Evolutionary conservation across 2,888 invertebrate species (phyloP).

Genomic region (Hydriomena furcata): DNA sequence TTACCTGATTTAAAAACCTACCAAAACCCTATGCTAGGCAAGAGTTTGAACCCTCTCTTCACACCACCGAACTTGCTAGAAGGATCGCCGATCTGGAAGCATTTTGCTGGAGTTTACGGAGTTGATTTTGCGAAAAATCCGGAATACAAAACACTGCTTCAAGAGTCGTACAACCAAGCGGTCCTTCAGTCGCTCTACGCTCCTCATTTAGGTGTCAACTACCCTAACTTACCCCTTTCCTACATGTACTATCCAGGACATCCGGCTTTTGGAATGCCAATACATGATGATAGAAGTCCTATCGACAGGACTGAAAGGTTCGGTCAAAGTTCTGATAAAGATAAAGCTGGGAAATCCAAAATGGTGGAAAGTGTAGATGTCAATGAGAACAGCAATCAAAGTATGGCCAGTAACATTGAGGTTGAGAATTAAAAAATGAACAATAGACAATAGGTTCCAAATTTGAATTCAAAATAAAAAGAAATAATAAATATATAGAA

Average conservation of each 20-base stretch:
- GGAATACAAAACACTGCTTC: constrained; percentile 73
- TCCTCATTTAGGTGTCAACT: constrained; percentile 75
- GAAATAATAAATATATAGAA: constrained; percentile 7
- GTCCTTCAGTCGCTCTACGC: constrained; percentile 76
- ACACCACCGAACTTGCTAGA: constrained; percentile 64
- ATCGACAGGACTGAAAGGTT: constrained; percentile 52
- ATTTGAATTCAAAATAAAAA: constrained; percentile 4
- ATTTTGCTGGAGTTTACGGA: constrained; percentile 78
- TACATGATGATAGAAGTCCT: constrained; percentile 57
- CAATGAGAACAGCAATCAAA: constrained; percentile 76
- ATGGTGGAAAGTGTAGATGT: constrained; percentile 48
- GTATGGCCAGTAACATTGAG: constrained; percentile 80
- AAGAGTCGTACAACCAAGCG: constrained; percentile 79
- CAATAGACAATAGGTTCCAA: not conserved
- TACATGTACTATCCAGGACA: constrained; percentile 80
- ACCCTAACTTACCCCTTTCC: constrained; percentile 69
- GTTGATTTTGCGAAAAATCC: constrained; percentile 78
- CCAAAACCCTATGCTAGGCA: constrained; percentile 62
- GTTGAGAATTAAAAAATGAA: constrained; percentile 65
- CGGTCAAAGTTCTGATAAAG: constrained; percentile 53
- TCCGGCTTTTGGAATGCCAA: constrained; percentile 63
- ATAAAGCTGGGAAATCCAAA: constrained; percentile 60
- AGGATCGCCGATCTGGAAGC: constrained; percentile 75
- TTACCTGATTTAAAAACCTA: constrained; percentile 68
- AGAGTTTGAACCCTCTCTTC: constrained; percentile 67